Evolutionary conservation across 2,797 vertebrate genomes (phyloP).

Genomic region (Simalia tracyae): DNA sequence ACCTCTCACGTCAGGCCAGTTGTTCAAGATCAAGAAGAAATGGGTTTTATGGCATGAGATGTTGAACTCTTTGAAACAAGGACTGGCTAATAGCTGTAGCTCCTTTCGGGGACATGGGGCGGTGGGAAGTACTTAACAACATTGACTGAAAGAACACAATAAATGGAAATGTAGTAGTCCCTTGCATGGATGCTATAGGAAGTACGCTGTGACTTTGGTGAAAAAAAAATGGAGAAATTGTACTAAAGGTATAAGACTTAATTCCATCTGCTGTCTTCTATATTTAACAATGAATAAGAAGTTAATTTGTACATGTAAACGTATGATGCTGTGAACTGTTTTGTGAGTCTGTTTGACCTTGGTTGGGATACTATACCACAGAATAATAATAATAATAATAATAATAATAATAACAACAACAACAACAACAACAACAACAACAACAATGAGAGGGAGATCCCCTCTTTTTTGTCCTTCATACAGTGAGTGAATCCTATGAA

Average conservation of each 20-base stretch:
- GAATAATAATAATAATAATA: too few relatives aligned
- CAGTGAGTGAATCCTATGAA: too few relatives aligned
- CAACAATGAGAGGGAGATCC: too few relatives aligned
- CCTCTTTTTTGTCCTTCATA: too few relatives aligned
- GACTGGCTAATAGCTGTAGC: neutral
- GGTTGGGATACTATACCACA: too few relatives aligned
- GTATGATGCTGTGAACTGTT: too few relatives aligned
- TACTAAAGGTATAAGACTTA: neutral
- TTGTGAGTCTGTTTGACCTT: neutral
- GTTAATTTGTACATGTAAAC: neutral
- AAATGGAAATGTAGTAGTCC: neutral
- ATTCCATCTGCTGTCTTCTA: neutral
- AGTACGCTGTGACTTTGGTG: neutral
- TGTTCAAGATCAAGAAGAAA: conserved; percentile 57
- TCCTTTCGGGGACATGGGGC: conserved; percentile 31
- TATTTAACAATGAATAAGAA: neutral
- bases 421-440: too few relatives aligned
- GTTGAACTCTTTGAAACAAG: conserved; percentile 47
- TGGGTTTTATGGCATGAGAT: conserved; percentile 45
- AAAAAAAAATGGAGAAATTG: conserved; percentile 4
- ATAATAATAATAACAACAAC: too few relatives aligned
- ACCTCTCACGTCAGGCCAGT: conserved; percentile 42
- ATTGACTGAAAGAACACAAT: conserved; percentile 4
- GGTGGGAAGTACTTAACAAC: conserved; percentile 27
- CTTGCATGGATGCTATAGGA: neutral